These are phyloP conservation scores for Dendroctonus ponderosae DNA, from an alignment of 1,140 invertebrate genomes.

Conservation along the genomic window DNA sequence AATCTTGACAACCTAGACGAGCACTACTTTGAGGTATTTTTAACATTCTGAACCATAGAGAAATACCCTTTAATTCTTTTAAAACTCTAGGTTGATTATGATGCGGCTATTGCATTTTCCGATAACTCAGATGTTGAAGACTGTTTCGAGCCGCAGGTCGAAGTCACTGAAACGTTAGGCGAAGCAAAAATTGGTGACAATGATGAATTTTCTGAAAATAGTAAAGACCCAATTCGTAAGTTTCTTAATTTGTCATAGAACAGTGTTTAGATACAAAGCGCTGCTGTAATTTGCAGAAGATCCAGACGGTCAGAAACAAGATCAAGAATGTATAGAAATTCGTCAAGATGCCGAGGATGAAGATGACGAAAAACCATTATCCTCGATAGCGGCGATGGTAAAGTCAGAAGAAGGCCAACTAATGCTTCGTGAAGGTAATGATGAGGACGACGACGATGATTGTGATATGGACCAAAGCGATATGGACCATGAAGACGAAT, in stretches of 20 bases:
- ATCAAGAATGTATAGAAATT: conserved; percentile 21
- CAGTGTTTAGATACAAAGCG: neutral
- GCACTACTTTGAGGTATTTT: conserved; percentile 40
- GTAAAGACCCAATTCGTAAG: neutral
- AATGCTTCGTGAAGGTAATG: conserved; percentile 6
- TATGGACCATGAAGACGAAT: conserved; percentile 11
- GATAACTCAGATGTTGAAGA: conserved; percentile 42
- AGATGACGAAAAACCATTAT: conserved; percentile 30
- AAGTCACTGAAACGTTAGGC: conserved; percentile 43
- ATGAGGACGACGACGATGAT: conserved; percentile 21
- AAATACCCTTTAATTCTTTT: too few species aligned
- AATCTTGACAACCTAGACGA: conserved; percentile 48
- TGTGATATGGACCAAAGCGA: conserved; percentile 16
- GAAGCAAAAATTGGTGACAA: conserved; percentile 35
- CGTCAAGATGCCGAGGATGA: conserved; percentile 23
- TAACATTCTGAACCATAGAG: neutral
- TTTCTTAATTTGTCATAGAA: neutral
- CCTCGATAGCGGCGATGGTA: conserved; percentile 10
- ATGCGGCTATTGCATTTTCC: conserved; percentile 35
- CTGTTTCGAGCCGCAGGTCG: conserved; percentile 45
- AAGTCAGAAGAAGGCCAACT: conserved; percentile 16
- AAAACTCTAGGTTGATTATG: conserved; percentile 43
- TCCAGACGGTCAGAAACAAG: neutral
- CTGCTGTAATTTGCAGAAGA: neutral
- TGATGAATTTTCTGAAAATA: neutral